Evolutionary conservation across 1,140 invertebrate species (phyloP).

Genomic region (Drosophila willistoni): DNA sequence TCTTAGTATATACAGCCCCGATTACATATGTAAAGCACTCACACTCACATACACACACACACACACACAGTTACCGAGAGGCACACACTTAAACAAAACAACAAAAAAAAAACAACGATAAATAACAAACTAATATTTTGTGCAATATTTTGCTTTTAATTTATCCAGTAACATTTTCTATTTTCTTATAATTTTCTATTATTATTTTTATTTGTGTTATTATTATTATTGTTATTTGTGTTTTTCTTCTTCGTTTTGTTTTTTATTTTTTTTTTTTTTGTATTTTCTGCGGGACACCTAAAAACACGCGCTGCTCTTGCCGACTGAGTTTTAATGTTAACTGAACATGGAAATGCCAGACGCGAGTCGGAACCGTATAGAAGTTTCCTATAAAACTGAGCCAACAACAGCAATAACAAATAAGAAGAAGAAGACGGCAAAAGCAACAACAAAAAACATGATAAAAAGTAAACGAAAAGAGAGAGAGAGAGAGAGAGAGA

Average conservation of each 20-base stretch:
- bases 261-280: constrained; percentile 20
- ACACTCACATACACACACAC: constrained; percentile 12
- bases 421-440: constrained; percentile 22
- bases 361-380: constrained; percentile 28
- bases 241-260: constrained; percentile 13
- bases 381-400: constrained; percentile 73
- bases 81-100: constrained; percentile 38
- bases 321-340: constrained; percentile 76
- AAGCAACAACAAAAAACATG: constrained; percentile 42
- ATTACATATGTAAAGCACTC: constrained; percentile 61
- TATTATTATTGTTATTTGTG: constrained; percentile 22
- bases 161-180: constrained; percentile 13
- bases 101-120: neutral
- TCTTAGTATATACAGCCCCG: constrained; percentile 14
- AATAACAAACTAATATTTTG: constrained; percentile 29
- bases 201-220: constrained; percentile 29
- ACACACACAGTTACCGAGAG: constrained; percentile 1
- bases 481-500: constrained; percentile 22
- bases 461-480: constrained; percentile 50
- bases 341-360: constrained; percentile 62
- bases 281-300: constrained; percentile 49
- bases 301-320: constrained; percentile 48
- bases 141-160: constrained; percentile 39
- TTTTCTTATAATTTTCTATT: constrained; percentile 14
- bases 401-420: constrained; percentile 12